A percentile compares a stretch with the other conserved stretches of the same genome.
These are phyloP conservation scores for Ibidorhyncha struthersii DNA, from an alignment of 2,113 vertebrate genomes.

Conservation along the genomic window DNA sequence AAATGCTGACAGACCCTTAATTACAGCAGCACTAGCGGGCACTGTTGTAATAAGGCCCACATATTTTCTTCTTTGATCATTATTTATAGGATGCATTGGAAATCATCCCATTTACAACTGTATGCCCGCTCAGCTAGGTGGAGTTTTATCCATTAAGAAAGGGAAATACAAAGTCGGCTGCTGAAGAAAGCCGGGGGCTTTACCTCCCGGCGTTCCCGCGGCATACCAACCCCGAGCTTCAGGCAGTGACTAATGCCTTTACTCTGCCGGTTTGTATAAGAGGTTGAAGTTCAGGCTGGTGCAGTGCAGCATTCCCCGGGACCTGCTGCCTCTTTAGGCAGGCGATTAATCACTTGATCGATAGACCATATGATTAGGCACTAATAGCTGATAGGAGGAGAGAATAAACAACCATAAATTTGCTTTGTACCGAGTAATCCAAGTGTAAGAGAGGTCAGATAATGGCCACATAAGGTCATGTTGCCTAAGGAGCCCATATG, in stretches of 20 bases:
- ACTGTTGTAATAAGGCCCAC: slow-evolving; percentile 70
- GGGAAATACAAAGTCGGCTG: slow-evolving; percentile 65
- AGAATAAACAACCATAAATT: slow-evolving; percentile 84
- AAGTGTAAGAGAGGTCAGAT: slow-evolving; percentile 82
- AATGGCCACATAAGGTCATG: slow-evolving; percentile 81
- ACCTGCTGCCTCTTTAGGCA: slow-evolving; percentile 81
- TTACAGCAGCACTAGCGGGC: slow-evolving; percentile 69
- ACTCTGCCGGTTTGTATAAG: slow-evolving; percentile 78
- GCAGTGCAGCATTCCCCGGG: slow-evolving; percentile 77
- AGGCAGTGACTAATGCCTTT: slow-evolving; percentile 77
- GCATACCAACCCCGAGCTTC: slow-evolving; percentile 47
- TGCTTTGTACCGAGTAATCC: slow-evolving; percentile 83
- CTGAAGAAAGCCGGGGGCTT: slow-evolving; percentile 66
- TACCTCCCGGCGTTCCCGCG: slow-evolving; percentile 70
- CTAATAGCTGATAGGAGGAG: slow-evolving; percentile 86
- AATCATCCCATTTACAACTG: slow-evolving; percentile 71
- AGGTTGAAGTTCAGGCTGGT: slow-evolving; percentile 81
- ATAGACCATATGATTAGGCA: slow-evolving; percentile 90
- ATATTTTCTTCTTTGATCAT: slow-evolving; percentile 73
- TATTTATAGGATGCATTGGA: slow-evolving; percentile 71
- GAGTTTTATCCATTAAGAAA: slow-evolving; percentile 68
- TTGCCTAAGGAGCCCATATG: slow-evolving; percentile 73
- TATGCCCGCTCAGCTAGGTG: slow-evolving; percentile 54
- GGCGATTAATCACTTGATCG: slow-evolving; percentile 89
- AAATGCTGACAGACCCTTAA: slow-evolving; percentile 75